Percentiles rank a stretch among this genome's conserved stretches.
These are phyloP conservation scores for Ariopsis seemanni DNA, from an alignment of 2,113 vertebrate species.

Conservation along the genomic window DNA sequence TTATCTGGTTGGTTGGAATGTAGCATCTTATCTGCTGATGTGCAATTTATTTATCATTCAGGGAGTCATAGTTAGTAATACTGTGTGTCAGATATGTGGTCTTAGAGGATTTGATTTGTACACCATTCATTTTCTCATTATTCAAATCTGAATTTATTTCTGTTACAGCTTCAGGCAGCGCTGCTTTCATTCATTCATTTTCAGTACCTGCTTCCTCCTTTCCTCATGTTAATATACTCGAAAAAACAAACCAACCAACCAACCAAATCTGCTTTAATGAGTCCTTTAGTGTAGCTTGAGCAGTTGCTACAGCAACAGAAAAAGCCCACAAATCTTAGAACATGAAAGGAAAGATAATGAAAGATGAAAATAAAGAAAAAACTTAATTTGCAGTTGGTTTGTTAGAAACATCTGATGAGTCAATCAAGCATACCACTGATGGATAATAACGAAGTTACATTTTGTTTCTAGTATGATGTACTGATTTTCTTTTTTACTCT, in stretches of 20 bases:
- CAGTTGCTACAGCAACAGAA: constrained; percentile 37
- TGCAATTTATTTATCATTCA: background rate
- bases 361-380: background rate
- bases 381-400: background rate
- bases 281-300: constrained; percentile 16
- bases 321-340: background rate
- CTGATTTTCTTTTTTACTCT: background rate
- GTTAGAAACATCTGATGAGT: background rate
- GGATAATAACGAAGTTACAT: background rate
- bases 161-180: background rate
- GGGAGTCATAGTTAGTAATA: background rate
- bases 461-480: background rate
- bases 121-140: background rate
- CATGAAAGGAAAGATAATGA: background rate
- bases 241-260: background rate
- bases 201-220: background rate
- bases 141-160: background rate
- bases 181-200: background rate
- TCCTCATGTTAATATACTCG: background rate
- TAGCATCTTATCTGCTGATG: background rate
- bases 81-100: background rate
- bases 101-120: background rate
- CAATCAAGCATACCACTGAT: background rate
- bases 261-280: background rate
- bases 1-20: background rate